Percentiles rank a stretch among this genome's conserved stretches.
These are phyloP conservation scores for Spea bombifrons DNA, from an alignment of 2,113 vertebrate species.

Conservation along the genomic window DNA sequence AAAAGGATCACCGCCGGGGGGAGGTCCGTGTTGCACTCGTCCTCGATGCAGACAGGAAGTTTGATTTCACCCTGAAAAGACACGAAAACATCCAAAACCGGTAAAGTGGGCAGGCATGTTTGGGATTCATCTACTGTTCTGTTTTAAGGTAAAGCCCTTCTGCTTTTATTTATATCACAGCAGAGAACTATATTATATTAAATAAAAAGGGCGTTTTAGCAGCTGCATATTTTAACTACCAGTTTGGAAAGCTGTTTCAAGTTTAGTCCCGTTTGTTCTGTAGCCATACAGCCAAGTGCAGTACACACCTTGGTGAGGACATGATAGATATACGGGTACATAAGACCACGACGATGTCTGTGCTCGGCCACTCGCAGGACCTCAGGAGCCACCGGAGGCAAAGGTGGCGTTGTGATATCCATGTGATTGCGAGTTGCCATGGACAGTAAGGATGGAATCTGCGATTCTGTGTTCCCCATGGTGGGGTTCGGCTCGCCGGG, in stretches of 20 bases:
- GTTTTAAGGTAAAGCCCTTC: not conserved
- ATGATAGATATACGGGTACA: conserved; percentile 90
- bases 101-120: no score
- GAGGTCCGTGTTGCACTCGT: conserved; percentile 84
- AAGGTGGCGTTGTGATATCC: conserved; percentile 88
- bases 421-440: conserved; percentile 90
- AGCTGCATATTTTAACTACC: no score
- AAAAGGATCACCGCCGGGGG: conserved; percentile 83
- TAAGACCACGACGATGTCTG: conserved; percentile 85
- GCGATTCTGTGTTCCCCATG: conserved; percentile 72
- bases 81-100: not conserved
- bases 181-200: no score
- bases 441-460: conserved; percentile 87
- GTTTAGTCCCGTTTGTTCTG: not conserved
- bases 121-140: no score
- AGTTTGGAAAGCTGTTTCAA: no score
- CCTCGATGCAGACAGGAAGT: conserved; percentile 89
- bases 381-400: conserved; percentile 85
- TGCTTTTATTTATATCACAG: no score
- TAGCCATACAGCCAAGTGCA: not conserved
- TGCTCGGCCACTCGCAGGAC: conserved; percentile 87
- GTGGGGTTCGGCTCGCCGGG: conserved; percentile 61
- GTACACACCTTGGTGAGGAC: conserved; percentile 83
- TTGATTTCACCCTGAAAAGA: conserved; percentile 83
- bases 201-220: no score